Conservation (phyloP, 2,113 vertebrate species). For the Ptilorrhoa leucosticta region DNA sequence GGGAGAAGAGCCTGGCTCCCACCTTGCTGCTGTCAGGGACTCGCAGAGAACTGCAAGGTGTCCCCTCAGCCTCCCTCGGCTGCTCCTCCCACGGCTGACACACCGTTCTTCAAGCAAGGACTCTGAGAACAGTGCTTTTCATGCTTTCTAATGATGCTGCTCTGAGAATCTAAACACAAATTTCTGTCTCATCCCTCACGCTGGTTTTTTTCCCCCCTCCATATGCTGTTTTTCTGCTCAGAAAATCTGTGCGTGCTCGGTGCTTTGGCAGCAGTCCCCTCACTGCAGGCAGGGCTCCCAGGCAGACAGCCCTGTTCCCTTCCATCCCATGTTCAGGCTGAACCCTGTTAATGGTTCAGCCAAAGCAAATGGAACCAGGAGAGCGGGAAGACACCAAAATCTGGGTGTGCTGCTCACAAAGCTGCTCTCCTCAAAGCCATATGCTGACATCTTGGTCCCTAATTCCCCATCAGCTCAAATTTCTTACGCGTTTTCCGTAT, state of each 20-base stretch:
- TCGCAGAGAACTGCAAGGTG: fast-evolving
- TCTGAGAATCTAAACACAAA: not conserved
- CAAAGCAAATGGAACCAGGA: not conserved
- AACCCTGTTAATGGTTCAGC: not conserved
- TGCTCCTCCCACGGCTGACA: fast-evolving
- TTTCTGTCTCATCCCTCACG: not conserved
- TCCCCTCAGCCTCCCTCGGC: not conserved
- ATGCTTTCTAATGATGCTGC: not conserved
- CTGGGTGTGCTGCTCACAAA: not conserved
- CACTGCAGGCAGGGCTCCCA: not conserved
- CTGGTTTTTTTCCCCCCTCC: fast-evolving
- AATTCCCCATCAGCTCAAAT: not conserved
- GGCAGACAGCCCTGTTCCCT: not conserved
- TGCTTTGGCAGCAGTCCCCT: not conserved
- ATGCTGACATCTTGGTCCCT: not conserved
- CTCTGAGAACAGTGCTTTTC: not conserved
- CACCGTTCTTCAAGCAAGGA: not conserved
- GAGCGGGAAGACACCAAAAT: not conserved
- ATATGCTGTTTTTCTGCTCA: not conserved
- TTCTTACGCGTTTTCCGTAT: fast-evolving
- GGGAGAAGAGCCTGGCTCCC: not conserved
- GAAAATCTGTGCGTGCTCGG: not conserved
- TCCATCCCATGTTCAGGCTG: not conserved
- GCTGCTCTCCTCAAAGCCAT: not conserved
- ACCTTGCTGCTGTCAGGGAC: no score